phyloP scores from a whole-genome alignment of 1,140 invertebrate species.

The Hesperophylax magnus region DNA sequence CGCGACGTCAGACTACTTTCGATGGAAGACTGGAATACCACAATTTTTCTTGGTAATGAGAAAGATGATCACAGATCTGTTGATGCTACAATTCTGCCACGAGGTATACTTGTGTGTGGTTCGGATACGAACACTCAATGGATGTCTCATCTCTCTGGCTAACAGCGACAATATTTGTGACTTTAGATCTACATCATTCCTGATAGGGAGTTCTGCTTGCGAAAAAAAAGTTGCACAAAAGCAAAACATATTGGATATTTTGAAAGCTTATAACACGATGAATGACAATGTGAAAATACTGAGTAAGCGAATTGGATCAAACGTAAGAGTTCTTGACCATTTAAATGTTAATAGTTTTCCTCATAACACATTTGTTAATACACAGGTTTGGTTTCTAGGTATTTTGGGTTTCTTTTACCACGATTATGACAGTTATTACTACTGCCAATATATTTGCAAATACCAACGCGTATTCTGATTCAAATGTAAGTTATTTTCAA shows the following conservation, averaged over 20 bases:
- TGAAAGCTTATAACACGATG: conserved; percentile 13
- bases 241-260: background rate
- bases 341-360: too few species aligned
- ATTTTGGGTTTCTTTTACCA: conserved; percentile 7
- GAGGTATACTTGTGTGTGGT: conserved; percentile 31
- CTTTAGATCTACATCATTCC: background rate
- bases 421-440: conserved; percentile 13
- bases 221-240: too few species aligned
- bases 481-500: conserved; percentile 18
- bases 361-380: too few species aligned
- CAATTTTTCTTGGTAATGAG: conserved; percentile 35
- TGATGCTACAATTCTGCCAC: conserved; percentile 21
- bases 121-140: conserved; percentile 7
- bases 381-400: background rate
- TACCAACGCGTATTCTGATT: conserved; percentile 12
- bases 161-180: background rate
- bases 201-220: background rate
- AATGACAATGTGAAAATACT: conserved; percentile 3
- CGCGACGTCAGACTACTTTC: conserved; percentile 21
- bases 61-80: conserved; percentile 34
- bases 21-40: conserved; percentile 14
- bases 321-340: background rate
- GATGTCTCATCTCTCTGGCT: background rate
- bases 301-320: conserved; percentile 23
- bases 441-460: conserved; percentile 20